These are phyloP conservation scores for Menidia menidia DNA, from an alignment of 2,797 vertebrate genomes.

Conservation along the genomic window DNA sequence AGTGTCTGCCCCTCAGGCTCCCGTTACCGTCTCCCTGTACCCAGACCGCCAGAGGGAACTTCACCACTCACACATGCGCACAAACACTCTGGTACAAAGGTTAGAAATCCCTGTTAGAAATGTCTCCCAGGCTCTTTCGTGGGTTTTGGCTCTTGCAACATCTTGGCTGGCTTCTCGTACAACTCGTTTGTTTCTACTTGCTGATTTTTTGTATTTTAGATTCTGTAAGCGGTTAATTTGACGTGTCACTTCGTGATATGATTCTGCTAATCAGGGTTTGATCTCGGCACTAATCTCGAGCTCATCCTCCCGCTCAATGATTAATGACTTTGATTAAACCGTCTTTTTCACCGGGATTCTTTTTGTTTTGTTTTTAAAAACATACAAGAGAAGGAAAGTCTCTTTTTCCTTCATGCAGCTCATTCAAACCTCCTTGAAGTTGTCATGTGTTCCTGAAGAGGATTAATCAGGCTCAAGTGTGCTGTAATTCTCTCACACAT, in stretches of 20 bases:
- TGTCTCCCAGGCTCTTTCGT: constrained; percentile 67
- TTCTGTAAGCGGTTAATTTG: not conserved
- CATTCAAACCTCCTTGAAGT: constrained; percentile 4
- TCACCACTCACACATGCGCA: constrained; percentile 32
- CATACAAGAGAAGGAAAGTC: constrained; percentile 8
- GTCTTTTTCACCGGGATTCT: not conserved
- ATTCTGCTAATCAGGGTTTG: not conserved
- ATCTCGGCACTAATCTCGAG: not conserved
- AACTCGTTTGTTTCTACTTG: not conserved
- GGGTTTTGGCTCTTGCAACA: constrained; percentile 54
- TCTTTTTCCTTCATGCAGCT: not conserved
- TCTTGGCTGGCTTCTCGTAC: constrained; percentile 12
- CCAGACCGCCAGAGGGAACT: constrained; percentile 61
- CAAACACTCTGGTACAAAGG: constrained; percentile 58
- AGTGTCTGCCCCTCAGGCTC: constrained; percentile 78
- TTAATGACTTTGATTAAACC: not conserved
- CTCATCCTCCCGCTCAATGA: not conserved
- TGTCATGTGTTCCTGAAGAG: constrained; percentile 3
- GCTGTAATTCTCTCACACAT: constrained; percentile 2
- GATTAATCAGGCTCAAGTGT: constrained; percentile 16
- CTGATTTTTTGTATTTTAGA: not conserved
- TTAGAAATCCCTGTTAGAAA: constrained; percentile 70
- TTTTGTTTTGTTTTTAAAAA: no score
- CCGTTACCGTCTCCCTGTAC: constrained; percentile 59
- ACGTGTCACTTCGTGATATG: not conserved